A percentile compares a stretch with the other conserved stretches of the same genome.
Evolutionary conservation across 1,140 invertebrate genomes (phyloP).

Genomic region (Elysia chlorotica): DNA sequence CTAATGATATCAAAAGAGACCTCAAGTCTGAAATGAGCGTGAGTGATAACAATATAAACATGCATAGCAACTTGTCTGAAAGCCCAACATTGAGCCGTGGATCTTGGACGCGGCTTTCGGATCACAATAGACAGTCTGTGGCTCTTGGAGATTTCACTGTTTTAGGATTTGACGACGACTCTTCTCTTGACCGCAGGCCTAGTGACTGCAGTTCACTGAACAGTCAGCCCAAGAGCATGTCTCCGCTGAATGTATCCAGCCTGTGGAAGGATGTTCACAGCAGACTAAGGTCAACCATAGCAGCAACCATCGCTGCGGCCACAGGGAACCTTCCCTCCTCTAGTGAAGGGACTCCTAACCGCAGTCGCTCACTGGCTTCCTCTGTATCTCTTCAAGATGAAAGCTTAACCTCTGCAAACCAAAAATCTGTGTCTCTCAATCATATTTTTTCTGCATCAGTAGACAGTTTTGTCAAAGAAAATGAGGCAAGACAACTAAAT

Average conservation of each 20-base stretch:
- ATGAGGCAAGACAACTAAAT: background rate
- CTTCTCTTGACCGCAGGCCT: conserved; percentile 1
- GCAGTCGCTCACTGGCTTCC: background rate
- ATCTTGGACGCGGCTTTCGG: conserved; percentile 6
- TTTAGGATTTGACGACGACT: conserved; percentile 7
- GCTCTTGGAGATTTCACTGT: background rate
- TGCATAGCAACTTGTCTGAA: too few relatives aligned
- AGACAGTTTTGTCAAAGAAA: too few relatives aligned
- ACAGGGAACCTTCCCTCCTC: conserved; percentile 4
- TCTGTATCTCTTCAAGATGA: background rate
- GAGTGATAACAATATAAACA: conserved; percentile 7
- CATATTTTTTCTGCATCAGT: too few relatives aligned
- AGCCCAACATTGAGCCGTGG: conserved; percentile 10
- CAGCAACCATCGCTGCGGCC: conserved; percentile 17
- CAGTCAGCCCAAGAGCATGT: conserved; percentile 3
- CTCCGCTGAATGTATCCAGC: conserved; percentile 11
- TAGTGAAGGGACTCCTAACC: conserved; percentile 8
- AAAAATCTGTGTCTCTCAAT: too few relatives aligned
- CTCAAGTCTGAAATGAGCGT: background rate
- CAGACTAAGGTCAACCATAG: conserved; percentile 11
- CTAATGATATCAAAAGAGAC: background rate
- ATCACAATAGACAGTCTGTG: conserved; percentile 5
- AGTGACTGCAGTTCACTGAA: conserved; percentile 11
- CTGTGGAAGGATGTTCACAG: conserved; percentile 1
- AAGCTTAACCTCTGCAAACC: conserved; percentile 8